phyloP scores from a whole-genome alignment of 2,888 invertebrate species.

The Drosophila imparisetae region DNA sequence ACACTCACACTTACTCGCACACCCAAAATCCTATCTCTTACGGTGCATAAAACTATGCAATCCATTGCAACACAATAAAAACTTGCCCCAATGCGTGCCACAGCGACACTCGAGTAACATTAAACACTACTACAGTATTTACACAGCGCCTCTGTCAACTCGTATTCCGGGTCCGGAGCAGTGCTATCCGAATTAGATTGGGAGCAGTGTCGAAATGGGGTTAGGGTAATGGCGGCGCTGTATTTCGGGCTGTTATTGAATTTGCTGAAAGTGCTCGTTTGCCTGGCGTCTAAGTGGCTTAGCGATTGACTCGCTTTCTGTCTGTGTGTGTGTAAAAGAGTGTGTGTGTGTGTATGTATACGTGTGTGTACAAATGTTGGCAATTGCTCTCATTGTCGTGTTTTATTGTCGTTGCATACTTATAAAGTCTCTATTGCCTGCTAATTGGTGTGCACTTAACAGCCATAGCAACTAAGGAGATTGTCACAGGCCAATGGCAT shows the following conservation, averaged over 20 bases:
- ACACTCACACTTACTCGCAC: background rate
- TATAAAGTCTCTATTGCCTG: constrained; percentile 14
- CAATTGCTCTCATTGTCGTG: constrained; percentile 25
- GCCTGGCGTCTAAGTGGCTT: constrained; percentile 52
- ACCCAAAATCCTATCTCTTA: background rate
- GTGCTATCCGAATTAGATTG: constrained; percentile 27
- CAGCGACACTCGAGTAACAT: constrained; percentile 22
- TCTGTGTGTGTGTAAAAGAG: background rate
- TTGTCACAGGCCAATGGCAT: background rate
- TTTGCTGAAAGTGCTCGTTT: constrained; percentile 59
- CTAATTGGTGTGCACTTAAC: constrained; percentile 45
- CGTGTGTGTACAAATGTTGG: constrained; percentile 7
- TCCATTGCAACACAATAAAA: constrained; percentile 41
- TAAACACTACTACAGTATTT: constrained; percentile 35
- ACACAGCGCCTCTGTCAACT: constrained; percentile 42
- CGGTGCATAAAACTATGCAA: constrained; percentile 36
- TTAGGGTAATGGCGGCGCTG: constrained; percentile 12
- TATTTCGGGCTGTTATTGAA: constrained; percentile 57
- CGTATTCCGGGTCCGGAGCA: constrained; percentile 19
- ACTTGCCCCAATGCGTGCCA: constrained; percentile 24
- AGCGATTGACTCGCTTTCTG: constrained; percentile 14
- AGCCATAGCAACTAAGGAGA: constrained; percentile 18
- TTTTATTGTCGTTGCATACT: constrained; percentile 31
- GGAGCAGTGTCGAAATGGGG: background rate
- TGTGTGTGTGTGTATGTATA: background rate